Base-by-base conservation (phyloP, 2,113 vertebrate species). In the Brienomyrus longianalis region DNA sequence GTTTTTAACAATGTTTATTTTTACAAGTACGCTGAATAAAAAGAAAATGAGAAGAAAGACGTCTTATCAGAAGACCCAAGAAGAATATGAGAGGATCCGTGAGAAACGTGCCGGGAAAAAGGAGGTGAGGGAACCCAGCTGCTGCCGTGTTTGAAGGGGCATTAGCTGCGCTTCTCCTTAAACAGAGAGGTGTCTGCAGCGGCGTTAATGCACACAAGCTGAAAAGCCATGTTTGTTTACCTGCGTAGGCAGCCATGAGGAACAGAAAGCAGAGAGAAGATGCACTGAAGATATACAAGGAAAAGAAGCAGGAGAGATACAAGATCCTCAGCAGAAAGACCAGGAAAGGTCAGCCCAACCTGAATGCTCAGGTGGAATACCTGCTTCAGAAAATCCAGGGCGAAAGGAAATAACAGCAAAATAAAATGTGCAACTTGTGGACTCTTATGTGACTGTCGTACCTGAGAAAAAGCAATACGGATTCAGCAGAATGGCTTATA, bases 361-460 rank as follows among this genome's bases (percentile, higher is more conserved):
- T 99, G n/a, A 99, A 99, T 93, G 92, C 98, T 52, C 98, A 99
- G 91, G 97, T 99, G 96, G 98, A 99, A 11, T 97, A 97, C 94
- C 95, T 99, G 91, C 97, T 99, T 90, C 96, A 98, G 93, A 99
- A 98, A 95, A 99, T 99, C 92, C 96, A 99, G 91, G 91, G 92
- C 74, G 88, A 88, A 54, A 77, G 47, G 0, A 93, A 95, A 93
- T 96, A 89, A 95, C 52, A 2, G 39, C 11, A 8, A 52, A 85
- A 77, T 5, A 13, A 66, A 39, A 35, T 21, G 3, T 31, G 19
- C 27, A 80, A 35, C 39, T 43, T 80, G 50, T 35, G 31, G 27
- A 84, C 80, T 48, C 39, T 8, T 21, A 9, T 83, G 80, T 10
- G 43, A 10, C 3, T 84, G 9, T 43, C 48, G 3, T 84, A 7